Percentiles rank a stretch among this genome's conserved stretches.
Evolutionary conservation across 2,113 vertebrate species (phyloP).

Genomic region (Sarotherodon lohbergeri): DNA sequence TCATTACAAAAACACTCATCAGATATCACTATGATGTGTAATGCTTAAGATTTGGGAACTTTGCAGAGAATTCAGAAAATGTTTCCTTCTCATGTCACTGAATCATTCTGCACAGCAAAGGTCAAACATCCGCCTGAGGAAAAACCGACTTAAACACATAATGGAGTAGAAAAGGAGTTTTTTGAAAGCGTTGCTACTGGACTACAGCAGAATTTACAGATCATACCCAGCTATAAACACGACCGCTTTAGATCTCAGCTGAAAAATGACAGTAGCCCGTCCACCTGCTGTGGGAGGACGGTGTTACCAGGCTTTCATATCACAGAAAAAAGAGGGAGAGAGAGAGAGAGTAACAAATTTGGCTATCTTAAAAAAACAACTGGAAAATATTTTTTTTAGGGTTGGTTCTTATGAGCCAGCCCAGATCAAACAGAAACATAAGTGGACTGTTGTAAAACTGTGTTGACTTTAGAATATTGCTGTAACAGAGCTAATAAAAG

Average conservation of each 20-base stretch:
- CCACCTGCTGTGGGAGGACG: neutral
- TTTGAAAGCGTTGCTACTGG: neutral
- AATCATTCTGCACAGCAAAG: neutral
- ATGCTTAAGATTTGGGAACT: neutral
- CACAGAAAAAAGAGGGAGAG: neutral
- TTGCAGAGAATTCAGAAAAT: accelerated
- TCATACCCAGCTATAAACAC: neutral
- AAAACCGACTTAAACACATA: neutral
- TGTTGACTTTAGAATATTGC: slow-evolving; percentile 21
- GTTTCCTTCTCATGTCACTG: neutral
- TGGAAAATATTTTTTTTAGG: neutral
- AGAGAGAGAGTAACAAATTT: neutral
- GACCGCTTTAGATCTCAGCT: neutral
- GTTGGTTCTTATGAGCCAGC: neutral
- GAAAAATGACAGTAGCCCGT: neutral
- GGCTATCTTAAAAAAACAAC: neutral
- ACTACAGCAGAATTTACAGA: neutral
- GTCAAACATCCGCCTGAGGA: neutral
- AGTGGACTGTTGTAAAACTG: slow-evolving; percentile 5
- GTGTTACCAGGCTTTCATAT: neutral
- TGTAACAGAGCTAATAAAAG: slow-evolving; percentile 3
- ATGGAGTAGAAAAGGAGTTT: neutral
- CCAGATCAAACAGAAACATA: slow-evolving; percentile 19
- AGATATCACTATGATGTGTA: neutral
- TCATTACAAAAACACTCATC: neutral